Base-by-base conservation (phyloP, 2,888 invertebrate genomes). In the Nymphalis c-album region DNA sequence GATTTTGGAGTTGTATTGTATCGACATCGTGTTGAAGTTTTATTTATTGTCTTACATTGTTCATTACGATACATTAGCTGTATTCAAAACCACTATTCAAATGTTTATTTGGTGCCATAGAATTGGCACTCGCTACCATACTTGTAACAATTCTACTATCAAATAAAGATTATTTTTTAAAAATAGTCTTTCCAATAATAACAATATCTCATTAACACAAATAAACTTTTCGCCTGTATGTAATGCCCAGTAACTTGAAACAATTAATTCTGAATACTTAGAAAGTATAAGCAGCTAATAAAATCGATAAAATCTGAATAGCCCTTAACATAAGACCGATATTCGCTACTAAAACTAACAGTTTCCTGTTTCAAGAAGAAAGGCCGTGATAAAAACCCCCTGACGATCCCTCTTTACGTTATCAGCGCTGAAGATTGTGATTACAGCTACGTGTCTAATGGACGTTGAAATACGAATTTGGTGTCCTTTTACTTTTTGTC, bases 381-480 rank as follows among this genome's bases (percentile, higher is more conserved):
- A 68, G 63, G 63, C 63, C 57, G 69, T 66, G 67, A 64, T 64
- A 40, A 55, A 68, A 57, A 18, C 7, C 65, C 64, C 53, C 57
- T 20, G 60, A 60, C 46, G 1, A 47, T 65, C 47, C 18, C 48
- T 60, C 53, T 63, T 57, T 68, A 73, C 73, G 70, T 74, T 77
- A 78, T 76, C 75, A 63, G 47, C 65, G 35, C 59, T 67, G 64
- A 75, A 77, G 72, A 76, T 75, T 50, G 63, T 75, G 76, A 78
- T 78, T 77, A 76, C 75, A 71, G 75, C 73, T 75, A 76, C 75
- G 77, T 76, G 76, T 79, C 75, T 79, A 79, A 80, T 79, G 78
- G 77, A 74, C 74, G 73, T 77, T 72, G 74, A 77, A 80, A 75
- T 75, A 74, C 70, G 75, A 76, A 77, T 78, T 79, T 76, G 71